Evolutionary conservation across 2,113 vertebrate genomes (phyloP), one percentile per base, ranked within the genome.

Genomic region (Oncorhynchus nerka): DNA sequence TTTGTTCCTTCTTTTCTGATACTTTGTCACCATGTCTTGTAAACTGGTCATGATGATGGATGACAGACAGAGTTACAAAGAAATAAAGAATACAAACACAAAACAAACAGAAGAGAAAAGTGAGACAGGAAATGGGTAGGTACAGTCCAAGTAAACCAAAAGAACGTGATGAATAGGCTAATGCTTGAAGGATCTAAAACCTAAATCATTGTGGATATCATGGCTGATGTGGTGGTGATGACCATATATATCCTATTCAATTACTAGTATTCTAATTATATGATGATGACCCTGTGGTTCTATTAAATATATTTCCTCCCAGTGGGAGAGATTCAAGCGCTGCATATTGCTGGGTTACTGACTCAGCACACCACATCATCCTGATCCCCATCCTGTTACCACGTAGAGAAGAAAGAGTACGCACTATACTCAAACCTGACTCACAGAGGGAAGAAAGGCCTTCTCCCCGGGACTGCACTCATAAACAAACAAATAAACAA

Each of bases 1-100:
- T 96, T 94, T 95, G 95, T 93, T 99, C 93, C 95, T 97, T 94
- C 95, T 94, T 95, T 96, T 98, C 93, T 99, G 96, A 95, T 97
- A 99, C 90, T 99, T 99, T 94, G 95, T 94, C 95, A 98, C 97
- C 96, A 98, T 97, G 90, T 99, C 97, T 94, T 99, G 97, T 88
- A 99, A 95, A 96, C 97, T 99, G 92, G 89, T 92, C 82, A 83
- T 88, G 90, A 86, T 83, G 83, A 79, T 75, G 85, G 68, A 80
- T 81, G 83, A 89, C 32, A 76, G 68, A 71, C 3, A 77, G 67
- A 77, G 15, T 64, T 4, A 80, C 0, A 12, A 75, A 83, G 75
- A 79, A 34, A 80, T 76, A 75, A 28, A 30, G 1, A 59, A 74
- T 48, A 85, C 24, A 45, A 75, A 81, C 2, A 74, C 8, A 71